phyloP scores from a whole-genome alignment of 2,797 vertebrate genomes.

The Emys orbicularis region DNA sequence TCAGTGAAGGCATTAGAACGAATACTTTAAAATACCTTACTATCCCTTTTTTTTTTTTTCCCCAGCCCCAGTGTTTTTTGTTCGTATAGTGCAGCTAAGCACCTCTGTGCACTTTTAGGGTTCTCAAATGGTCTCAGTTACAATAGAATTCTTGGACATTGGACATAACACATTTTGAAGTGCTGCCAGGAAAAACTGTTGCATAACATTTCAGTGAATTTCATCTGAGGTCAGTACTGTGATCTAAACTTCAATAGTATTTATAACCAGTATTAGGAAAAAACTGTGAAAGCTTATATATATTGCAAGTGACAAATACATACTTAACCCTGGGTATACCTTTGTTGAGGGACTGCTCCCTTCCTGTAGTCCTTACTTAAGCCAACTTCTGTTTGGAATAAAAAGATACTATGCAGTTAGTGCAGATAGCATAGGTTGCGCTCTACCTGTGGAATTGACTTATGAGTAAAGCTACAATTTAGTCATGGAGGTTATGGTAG shows the following conservation, averaged over 20 bases:
- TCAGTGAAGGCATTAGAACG: neutral
- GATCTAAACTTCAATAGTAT: neutral
- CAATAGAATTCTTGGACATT: neutral
- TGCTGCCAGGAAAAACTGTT: neutral
- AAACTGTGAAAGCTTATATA: constrained; percentile 53
- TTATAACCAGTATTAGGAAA: constrained; percentile 35
- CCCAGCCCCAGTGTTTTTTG: neutral
- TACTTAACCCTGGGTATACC: neutral
- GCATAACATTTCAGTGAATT: neutral
- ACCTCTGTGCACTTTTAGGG: neutral
- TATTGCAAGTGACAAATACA: neutral
- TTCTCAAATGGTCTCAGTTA: neutral
- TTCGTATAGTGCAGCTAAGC: neutral
- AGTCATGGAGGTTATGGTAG: too few relatives aligned
- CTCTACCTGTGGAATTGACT: constrained; percentile 66
- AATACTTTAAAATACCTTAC: neutral
- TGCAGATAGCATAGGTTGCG: constrained; percentile 3
- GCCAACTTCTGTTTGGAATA: neutral
- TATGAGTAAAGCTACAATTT: neutral
- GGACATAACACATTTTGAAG: neutral
- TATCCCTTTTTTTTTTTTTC: neutral
- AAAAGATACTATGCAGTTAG: neutral
- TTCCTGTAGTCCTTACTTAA: neutral
- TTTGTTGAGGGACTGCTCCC: neutral
- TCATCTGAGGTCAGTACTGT: neutral